Percentiles rank a stretch among this genome's conserved stretches.
phyloP scores from a whole-genome alignment of 2,888 invertebrate species.

The Geophilus truncorum region DNA sequence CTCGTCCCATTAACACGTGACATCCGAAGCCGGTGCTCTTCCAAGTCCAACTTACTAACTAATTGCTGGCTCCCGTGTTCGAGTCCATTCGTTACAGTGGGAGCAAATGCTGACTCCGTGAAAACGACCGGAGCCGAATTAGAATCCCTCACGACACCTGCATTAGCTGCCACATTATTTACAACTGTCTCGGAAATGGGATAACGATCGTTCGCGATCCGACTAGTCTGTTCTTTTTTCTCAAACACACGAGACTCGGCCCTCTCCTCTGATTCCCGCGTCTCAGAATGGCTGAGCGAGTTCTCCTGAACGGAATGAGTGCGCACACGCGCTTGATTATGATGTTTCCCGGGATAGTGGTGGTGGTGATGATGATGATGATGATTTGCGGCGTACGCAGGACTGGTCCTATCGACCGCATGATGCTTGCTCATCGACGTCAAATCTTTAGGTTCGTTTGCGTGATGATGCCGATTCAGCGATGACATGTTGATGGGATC shows the following conservation, averaged over 20 bases:
- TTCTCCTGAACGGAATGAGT: background rate
- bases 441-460: background rate
- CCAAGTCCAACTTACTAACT: conserved; percentile 47
- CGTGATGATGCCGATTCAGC: background rate
- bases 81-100: background rate
- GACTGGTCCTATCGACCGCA: background rate
- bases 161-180: background rate
- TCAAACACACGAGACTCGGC: background rate
- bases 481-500: background rate
- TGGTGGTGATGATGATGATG: conserved; percentile 12
- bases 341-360: background rate
- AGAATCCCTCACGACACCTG: background rate
- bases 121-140: background rate
- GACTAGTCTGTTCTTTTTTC: background rate
- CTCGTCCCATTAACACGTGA: conserved; percentile 41
- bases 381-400: background rate
- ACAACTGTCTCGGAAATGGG: background rate
- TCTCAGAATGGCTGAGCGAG: background rate
- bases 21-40: conserved; percentile 43
- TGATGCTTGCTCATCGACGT: background rate
- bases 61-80: background rate
- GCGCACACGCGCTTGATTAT: background rate
- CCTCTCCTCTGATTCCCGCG: background rate
- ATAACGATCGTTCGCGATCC: background rate
- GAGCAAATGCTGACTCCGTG: background rate